These are phyloP conservation scores for Lepidocyrtoides sp. DNA, from an alignment of 2,888 invertebrate species.

Conservation along the genomic window DNA sequence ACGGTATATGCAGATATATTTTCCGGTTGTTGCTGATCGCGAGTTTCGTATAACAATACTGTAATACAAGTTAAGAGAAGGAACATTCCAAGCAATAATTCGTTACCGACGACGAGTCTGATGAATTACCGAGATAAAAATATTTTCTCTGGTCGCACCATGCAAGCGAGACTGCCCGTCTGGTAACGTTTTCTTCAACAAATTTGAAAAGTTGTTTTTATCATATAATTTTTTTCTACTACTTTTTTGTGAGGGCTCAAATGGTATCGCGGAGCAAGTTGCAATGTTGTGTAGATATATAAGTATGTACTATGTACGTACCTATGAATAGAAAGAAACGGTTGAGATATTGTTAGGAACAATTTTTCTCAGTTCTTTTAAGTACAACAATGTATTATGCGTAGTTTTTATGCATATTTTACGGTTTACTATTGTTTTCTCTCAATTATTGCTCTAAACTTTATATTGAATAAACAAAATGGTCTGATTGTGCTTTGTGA, in stretches of 20 bases:
- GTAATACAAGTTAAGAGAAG: conserved; percentile 34
- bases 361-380: not conserved
- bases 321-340: not conserved
- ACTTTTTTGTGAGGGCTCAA: conserved; percentile 43
- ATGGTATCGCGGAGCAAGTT: not conserved
- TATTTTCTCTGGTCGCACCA: conserved; percentile 19
- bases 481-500: conserved; percentile 49
- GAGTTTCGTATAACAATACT: conserved; percentile 57
- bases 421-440: not conserved
- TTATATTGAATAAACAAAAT: conserved; percentile 25
- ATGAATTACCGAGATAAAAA: conserved; percentile 44
- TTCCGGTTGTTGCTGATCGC: conserved; percentile 71
- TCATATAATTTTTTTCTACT: not conserved
- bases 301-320: not conserved
- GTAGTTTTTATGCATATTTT: not conserved
- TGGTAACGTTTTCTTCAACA: conserved; percentile 38
- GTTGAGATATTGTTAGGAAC: not conserved
- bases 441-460: conserved; percentile 42
- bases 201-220: conserved; percentile 5
- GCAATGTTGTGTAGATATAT: no score
- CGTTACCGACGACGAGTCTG: not conserved
- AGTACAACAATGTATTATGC: conserved; percentile 43
- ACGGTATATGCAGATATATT: conserved; percentile 81
- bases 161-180: conserved; percentile 1
- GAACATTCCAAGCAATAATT: conserved; percentile 36